Conservation (phyloP, 1,140 invertebrate species). For the Amphibalanus amphitrite region DNA sequence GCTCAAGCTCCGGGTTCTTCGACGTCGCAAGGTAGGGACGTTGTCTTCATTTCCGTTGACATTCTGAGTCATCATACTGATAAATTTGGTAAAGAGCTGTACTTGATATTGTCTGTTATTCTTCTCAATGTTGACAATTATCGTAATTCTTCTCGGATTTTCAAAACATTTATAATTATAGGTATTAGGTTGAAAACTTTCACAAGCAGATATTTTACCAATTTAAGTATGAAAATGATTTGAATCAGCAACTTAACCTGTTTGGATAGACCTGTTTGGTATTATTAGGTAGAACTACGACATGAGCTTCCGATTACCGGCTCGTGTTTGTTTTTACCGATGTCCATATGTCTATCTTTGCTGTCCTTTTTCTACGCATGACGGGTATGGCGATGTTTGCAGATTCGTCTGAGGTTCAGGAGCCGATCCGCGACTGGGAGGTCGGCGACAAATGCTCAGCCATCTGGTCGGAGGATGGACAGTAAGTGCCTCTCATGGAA, state of each 20-base stretch:
- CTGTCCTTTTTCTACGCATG: too few relatives aligned
- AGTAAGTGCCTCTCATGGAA: constrained; percentile 33
- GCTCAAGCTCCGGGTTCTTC: constrained; percentile 36
- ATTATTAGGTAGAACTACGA: constrained; percentile 8
- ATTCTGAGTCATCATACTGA: too few relatives aligned
- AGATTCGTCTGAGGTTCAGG: constrained; percentile 26
- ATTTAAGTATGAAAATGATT: too few relatives aligned
- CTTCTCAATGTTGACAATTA: neutral
- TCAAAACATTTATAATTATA: too few relatives aligned
- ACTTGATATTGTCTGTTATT: neutral
- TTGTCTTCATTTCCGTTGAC: too few relatives aligned
- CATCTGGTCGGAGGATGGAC: constrained; percentile 65
- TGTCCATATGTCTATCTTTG: too few relatives aligned
- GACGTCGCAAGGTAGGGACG: constrained; percentile 4
- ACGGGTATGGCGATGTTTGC: constrained; percentile 12
- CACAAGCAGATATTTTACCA: too few relatives aligned
- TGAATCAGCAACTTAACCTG: too few relatives aligned
- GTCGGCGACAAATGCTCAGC: constrained; percentile 68
- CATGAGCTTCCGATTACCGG: neutral
- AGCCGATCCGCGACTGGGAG: constrained; percentile 44
- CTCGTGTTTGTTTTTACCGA: too few relatives aligned
- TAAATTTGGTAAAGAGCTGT: neutral
- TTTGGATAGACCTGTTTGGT: neutral
- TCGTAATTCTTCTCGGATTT: neutral
- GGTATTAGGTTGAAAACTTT: too few relatives aligned